Conservation (phyloP, 2,797 vertebrate species). For the Tapirus indicus region DNA sequence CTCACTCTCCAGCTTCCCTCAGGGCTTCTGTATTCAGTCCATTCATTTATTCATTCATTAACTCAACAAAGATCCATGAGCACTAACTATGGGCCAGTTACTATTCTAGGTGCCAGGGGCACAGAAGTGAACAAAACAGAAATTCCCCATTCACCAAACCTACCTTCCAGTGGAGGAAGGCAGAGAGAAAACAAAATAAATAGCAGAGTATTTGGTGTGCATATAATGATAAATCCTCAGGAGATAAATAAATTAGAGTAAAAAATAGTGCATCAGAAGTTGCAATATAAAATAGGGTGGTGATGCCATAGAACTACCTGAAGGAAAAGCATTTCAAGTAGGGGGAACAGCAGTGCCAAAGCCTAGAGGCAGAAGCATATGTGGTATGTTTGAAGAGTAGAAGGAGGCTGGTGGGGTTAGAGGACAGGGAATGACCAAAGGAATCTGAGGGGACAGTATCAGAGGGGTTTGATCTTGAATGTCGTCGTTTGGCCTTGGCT, state of each 20-base stretch:
- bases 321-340: background rate
- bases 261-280: background rate
- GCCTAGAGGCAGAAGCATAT: background rate
- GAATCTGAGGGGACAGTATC: accelerated
- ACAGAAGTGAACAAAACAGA: background rate
- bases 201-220: background rate
- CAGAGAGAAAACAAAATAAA: background rate
- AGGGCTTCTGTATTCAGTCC: background rate
- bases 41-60: background rate
- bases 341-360: background rate
- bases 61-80: background rate
- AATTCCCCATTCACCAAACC: background rate
- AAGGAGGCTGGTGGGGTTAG: background rate
- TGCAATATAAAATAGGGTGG: background rate
- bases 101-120: background rate
- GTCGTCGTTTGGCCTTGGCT: background rate
- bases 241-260: background rate
- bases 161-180: background rate
- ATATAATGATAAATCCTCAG: background rate
- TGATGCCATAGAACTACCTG: background rate
- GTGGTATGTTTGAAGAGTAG: background rate
- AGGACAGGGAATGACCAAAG: background rate
- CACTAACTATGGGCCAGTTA: background rate
- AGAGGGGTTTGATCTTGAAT: background rate
- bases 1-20: background rate